Evolutionary conservation across 2,797 vertebrate species (phyloP).

Genomic region (Darevskia mixta): DNA sequence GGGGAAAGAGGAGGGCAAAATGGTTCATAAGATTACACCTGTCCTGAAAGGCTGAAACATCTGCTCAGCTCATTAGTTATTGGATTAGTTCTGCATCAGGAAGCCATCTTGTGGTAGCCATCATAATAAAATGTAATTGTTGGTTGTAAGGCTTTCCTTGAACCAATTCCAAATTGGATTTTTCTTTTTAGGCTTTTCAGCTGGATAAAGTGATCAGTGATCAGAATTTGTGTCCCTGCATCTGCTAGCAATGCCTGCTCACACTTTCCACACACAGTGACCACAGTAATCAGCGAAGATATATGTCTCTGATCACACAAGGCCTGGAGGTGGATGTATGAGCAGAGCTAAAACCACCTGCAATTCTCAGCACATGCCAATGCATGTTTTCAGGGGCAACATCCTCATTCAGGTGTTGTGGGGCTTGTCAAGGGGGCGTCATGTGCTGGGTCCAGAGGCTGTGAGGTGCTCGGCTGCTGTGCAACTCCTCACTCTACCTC

Average conservation of each 20-base stretch:
- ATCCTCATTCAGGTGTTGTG: too few relatives aligned
- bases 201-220: not conserved
- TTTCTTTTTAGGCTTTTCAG: constrained; percentile 2
- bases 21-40: constrained; percentile 60
- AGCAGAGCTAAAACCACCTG: not conserved
- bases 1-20: constrained; percentile 32
- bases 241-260: not conserved
- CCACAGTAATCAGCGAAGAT: not conserved
- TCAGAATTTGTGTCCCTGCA: not conserved
- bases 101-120: constrained; percentile 48
- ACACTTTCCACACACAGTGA: not conserved
- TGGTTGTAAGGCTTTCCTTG: constrained; percentile 2
- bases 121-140: constrained; percentile 36
- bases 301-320: not conserved
- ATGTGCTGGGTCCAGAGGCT: not conserved
- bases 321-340: not conserved
- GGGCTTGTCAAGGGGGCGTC: not conserved
- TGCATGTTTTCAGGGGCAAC: not conserved
- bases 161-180: constrained; percentile 50
- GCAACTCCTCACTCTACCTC: too few relatives aligned
- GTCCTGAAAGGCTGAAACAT: constrained; percentile 60
- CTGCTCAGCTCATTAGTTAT: constrained; percentile 53
- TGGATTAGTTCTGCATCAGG: constrained; percentile 62
- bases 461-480: too few relatives aligned
- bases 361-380: not conserved